A percentile compares a stretch with the other conserved stretches of the same genome.
These are phyloP conservation scores for Berghia stephanieae DNA, from an alignment of 1,140 invertebrate species.

Conservation along the genomic window DNA sequence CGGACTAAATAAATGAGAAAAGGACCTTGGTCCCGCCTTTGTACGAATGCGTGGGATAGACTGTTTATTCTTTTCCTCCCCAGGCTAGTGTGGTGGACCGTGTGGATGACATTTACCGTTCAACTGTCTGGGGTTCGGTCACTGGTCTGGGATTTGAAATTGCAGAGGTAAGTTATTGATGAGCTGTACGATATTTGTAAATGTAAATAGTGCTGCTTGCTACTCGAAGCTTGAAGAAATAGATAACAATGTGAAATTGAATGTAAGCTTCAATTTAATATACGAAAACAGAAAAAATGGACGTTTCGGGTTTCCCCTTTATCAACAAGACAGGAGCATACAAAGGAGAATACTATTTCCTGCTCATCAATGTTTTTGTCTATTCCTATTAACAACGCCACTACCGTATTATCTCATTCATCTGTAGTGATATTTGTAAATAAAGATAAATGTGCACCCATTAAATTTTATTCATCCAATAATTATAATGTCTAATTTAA, in stretches of 20 bases:
- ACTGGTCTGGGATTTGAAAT: conserved; percentile 48
- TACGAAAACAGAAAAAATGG: too few species aligned
- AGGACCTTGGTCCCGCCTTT: too few species aligned
- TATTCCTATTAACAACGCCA: too few species aligned
- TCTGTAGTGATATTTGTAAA: too few species aligned
- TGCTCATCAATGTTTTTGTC: too few species aligned
- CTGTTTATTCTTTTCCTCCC: background rate
- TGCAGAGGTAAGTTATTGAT: conserved; percentile 32
- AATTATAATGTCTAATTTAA: background rate
- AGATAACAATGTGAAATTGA: too few species aligned
- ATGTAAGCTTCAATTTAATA: too few species aligned
- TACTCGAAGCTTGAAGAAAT: too few species aligned
- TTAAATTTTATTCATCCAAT: background rate
- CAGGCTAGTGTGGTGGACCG: conserved; percentile 46
- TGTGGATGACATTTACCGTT: conserved; percentile 45
- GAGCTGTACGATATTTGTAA: background rate
- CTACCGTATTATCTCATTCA: too few species aligned
- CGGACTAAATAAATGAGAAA: too few species aligned
- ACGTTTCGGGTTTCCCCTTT: too few species aligned
- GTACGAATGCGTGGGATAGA: background rate
- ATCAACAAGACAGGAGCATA: background rate
- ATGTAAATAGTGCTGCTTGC: background rate
- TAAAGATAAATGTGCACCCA: background rate
- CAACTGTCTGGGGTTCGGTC: conserved; percentile 34
- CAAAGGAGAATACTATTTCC: background rate